Percentiles rank a stretch among this genome's conserved stretches.
phyloP scores from a whole-genome alignment of 2,113 vertebrate genomes.

The zebrafish (Danio rerio) region GRCz12tu NC_133180.1:26995001-26995500 shows the following conservation, averaged over 20 bases:
- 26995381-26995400: slow-evolving; percentile 73
- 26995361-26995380: slow-evolving; percentile 59
- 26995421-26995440: slow-evolving; percentile 58
- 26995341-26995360: slow-evolving; percentile 67
- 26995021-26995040: too few relatives aligned
- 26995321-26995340: slow-evolving; percentile 64
- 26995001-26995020: too few relatives aligned
- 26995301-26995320: slow-evolving; percentile 18
- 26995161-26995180: slow-evolving; percentile 60
- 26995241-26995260: slow-evolving; percentile 2
- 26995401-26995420: slow-evolving; percentile 68
- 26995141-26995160: slow-evolving; percentile 68
- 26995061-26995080: slow-evolving; percentile 32
- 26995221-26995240: slow-evolving; percentile 59
- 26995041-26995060: neutral
- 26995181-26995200: slow-evolving; percentile 56
- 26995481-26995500: slow-evolving; percentile 10
- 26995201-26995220: slow-evolving; percentile 75
- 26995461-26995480: slow-evolving; percentile 54
- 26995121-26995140: slow-evolving; percentile 52
- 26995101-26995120: slow-evolving; percentile 30
- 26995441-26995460: slow-evolving; percentile 58
- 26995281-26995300: slow-evolving; percentile 6
- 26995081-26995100: slow-evolving; percentile 20
- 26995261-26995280: slow-evolving; percentile 20